Evolutionary conservation across 2,113 vertebrate species (phyloP).

Genomic region (Osmerus eperlanus): DNA sequence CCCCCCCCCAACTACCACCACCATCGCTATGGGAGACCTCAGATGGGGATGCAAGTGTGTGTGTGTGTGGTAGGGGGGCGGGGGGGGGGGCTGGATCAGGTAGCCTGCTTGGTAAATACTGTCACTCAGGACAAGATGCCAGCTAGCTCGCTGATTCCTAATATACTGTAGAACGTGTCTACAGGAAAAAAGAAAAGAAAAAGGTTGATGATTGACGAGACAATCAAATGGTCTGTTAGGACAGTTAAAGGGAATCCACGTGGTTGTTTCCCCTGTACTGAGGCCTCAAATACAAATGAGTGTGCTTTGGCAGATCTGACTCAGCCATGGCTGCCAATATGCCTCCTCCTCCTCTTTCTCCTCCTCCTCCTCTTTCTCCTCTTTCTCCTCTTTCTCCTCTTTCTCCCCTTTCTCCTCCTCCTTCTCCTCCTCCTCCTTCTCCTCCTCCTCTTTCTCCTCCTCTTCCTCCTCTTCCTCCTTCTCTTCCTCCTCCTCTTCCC

Average conservation of each 20-base stretch:
- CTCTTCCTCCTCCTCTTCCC: not conserved
- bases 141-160: too few relatives aligned
- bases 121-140: too few relatives aligned
- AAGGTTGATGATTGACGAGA: too few relatives aligned
- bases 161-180: too few relatives aligned
- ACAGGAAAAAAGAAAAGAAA: too few relatives aligned
- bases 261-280: not conserved
- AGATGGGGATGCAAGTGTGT: slow-evolving; percentile 8
- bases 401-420: too few relatives aligned
- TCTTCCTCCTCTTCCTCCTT: not conserved
- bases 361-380: too few relatives aligned
- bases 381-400: too few relatives aligned
- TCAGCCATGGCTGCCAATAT: not conserved
- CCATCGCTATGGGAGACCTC: slow-evolving; percentile 1
- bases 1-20: not conserved
- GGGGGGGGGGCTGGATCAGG: too few relatives aligned
- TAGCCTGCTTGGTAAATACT: too few relatives aligned
- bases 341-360: not conserved
- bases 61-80: too few relatives aligned
- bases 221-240: not conserved
- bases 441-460: not conserved
- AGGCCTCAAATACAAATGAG: not conserved
- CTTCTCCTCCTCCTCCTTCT: too few relatives aligned
- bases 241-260: slow-evolving; percentile 21
- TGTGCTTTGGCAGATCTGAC: slow-evolving; percentile 6